These are phyloP conservation scores for Drosophila leontia DNA, from an alignment of 1,140 invertebrate species.

Conservation along the genomic window DNA sequence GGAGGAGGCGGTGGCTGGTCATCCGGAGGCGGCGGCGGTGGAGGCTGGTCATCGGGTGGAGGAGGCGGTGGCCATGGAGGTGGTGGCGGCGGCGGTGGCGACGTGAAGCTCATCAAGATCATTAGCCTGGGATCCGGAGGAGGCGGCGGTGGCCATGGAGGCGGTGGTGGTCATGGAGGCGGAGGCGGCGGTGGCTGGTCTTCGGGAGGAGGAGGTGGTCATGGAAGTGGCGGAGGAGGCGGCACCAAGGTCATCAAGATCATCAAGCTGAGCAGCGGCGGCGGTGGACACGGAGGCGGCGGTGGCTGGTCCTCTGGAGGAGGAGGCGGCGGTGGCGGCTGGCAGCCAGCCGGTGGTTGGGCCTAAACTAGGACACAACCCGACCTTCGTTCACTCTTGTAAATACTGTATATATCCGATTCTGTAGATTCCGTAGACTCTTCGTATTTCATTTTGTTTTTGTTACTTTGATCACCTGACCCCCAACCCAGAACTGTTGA, in stretches of 20 bases:
- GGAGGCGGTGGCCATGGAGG: conserved; percentile 64
- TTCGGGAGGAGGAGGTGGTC: conserved; percentile 44
- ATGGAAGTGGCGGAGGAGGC: conserved; percentile 42
- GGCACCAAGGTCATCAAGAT: conserved; percentile 63
- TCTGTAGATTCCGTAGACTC: neutral
- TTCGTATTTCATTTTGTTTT: conserved; percentile 27
- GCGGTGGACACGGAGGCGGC: conserved; percentile 53
- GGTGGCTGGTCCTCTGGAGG: conserved; percentile 34
- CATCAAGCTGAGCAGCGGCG: conserved; percentile 44
- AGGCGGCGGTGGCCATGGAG: conserved; percentile 61
- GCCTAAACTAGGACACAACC: conserved; percentile 39
- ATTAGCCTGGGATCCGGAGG: conserved; percentile 57
- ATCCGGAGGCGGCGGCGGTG: conserved; percentile 55
- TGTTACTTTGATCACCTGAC: neutral
- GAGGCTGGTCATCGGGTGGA: conserved; percentile 61
- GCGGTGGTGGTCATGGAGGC: conserved; percentile 45
- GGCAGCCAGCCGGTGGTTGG: conserved; percentile 81
- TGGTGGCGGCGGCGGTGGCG: conserved; percentile 64
- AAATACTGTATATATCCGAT: conserved; percentile 72
- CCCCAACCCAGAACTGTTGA: conserved; percentile 24
- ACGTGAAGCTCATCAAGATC: conserved; percentile 64
- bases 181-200: conserved; percentile 58
- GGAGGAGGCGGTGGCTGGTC: conserved; percentile 62
- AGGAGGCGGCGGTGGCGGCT: conserved; percentile 67
- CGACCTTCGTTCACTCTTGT: conserved; percentile 33